These are phyloP conservation scores for human DNA, from an alignment of 2,113 vertebrate genomes.

Conservation along the genomic window GRCh38 chr4:43783001-43783500, in stretches of 20 bases:
- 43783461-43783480: not conserved
- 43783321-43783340: not conserved
- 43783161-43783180: not conserved
- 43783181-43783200: not conserved
- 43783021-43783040: not conserved
- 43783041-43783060: not conserved
- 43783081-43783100: not conserved
- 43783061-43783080: not conserved
- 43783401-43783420: not conserved
- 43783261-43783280: not conserved
- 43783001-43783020: not conserved
- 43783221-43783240: not conserved
- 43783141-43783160: not conserved
- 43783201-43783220: not conserved
- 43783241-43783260: not conserved
- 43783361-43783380: not conserved
- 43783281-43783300: not conserved
- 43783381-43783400: not conserved
- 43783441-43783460: not conserved
- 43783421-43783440: not conserved
- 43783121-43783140: not conserved
- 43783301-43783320: not conserved
- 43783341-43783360: not conserved
- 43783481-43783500: not conserved
- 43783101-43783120: not conserved